Evolutionary conservation across 2,888 invertebrate species (phyloP), one percentile per base, ranked within the genome.

Genomic region (Dugesia japonica): DNA sequence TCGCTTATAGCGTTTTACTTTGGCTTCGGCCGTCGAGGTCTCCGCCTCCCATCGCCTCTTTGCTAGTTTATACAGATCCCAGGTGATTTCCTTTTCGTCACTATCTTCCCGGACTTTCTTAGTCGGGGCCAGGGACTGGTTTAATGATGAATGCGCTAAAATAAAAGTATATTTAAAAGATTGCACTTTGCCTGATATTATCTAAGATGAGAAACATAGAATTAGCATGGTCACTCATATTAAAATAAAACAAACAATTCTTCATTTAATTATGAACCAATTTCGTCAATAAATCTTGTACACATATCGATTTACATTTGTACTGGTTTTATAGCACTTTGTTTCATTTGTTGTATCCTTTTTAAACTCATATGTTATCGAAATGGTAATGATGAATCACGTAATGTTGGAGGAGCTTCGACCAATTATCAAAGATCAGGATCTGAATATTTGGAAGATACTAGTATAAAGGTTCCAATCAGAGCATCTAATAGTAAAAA

Each of bases 251-350:
- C 56, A 4, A 23, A 20, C 1, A 9, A 4, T 4, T 23, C n/a
- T 9, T n/a, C 17, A 23, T 9, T 56, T 56, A 56, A 56, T 23
- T 4, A 56, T 13, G 20, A 20, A 56, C 9, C 56, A 56, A 20
- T 56, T 4, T 20, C 56, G 4, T 56, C 56, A 4, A 23, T 56
- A 13, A 56, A 56, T n/a, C 56, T 56, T 23, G 56, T 56, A 4
- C 56, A 56, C 23, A 56, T 56, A 56, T n/a, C 56, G 4, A 56
- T 56, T 56, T 56, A 56, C 17, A 56, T 56, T 56, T 56, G 56
- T 56, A 56, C 56, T n/a, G 56, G 56, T 23, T 23, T 56, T 23
- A n/a, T 56, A 4, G 56, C 7, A 4, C 7, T 4, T 56, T 9
- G 4, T 56, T 56, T 56, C 23, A 56, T 56, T 23, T 1, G 56